Conservation (phyloP, 2,888 invertebrate species). For the Zhengitettix transpicula region DNA sequence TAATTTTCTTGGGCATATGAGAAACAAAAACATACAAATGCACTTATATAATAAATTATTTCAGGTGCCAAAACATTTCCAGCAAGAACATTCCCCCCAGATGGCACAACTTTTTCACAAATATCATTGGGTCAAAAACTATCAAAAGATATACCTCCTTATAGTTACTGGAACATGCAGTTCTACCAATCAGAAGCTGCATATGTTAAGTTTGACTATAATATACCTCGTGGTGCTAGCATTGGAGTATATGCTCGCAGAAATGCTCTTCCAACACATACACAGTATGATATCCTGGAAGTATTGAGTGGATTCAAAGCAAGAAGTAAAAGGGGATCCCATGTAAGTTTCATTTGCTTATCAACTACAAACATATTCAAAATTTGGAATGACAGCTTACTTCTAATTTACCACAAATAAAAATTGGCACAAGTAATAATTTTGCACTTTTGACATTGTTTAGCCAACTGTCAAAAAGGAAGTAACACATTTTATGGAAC, state of each 20-base stretch:
- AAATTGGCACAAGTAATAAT: background rate
- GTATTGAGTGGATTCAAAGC: conserved; percentile 81
- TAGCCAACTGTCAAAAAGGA: conserved; percentile 79
- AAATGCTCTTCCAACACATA: conserved; percentile 88
- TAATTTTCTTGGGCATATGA: background rate
- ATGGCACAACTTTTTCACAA: conserved; percentile 83
- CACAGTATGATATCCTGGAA: conserved; percentile 91
- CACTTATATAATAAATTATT: conserved; percentile 10
- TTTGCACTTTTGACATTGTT: background rate
- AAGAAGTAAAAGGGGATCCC: conserved; percentile 64
- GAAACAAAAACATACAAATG: background rate
- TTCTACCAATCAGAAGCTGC: conserved; percentile 89
- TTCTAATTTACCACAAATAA: no score
- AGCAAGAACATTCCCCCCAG: conserved; percentile 79
- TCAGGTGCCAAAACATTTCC: conserved; percentile 76
- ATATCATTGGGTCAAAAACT: conserved; percentile 74
- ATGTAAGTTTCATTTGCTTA: conserved; percentile 41
- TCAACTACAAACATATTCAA: background rate
- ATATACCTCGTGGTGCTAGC: conserved; percentile 77
- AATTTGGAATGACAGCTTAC: no score
- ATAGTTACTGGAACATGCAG: conserved; percentile 95
- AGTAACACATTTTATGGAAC: conserved; percentile 87
- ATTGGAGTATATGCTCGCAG: conserved; percentile 90
- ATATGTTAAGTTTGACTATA: conserved; percentile 88
- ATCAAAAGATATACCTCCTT: conserved; percentile 77